A percentile compares a stretch with the other conserved stretches of the same genome.
phyloP scores from a whole-genome alignment of 2,797 vertebrate genomes.

The Myioborus miniatus region DNA sequence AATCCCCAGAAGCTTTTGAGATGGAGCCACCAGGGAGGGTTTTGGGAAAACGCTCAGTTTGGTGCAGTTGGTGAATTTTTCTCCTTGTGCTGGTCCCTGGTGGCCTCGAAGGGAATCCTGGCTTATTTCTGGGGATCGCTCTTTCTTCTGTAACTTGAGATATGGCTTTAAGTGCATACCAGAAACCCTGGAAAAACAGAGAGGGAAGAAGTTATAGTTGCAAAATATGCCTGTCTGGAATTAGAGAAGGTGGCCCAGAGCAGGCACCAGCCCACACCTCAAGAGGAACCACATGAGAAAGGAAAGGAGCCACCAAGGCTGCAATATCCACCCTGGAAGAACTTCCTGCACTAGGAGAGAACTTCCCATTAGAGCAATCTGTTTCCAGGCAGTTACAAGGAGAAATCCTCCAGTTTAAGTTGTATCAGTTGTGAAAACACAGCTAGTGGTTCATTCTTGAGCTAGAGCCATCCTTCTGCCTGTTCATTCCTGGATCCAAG shows the following conservation, averaged over 20 bases:
- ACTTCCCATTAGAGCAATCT: neutral
- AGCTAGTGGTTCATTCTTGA: neutral
- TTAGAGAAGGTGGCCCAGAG: neutral
- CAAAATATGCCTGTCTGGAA: neutral
- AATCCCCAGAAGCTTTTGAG: slow-evolving; percentile 78
- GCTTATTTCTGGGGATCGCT: slow-evolving; percentile 75
- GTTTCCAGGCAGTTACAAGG: neutral
- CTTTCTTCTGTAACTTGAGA: slow-evolving; percentile 84
- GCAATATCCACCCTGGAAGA: neutral
- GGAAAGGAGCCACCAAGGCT: neutral
- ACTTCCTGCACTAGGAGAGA: neutral
- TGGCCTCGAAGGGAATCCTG: slow-evolving; percentile 68
- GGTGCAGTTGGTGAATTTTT: slow-evolving; percentile 62
- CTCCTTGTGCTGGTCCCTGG: slow-evolving; percentile 70
- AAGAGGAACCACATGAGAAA: neutral
- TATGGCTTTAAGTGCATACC: slow-evolving; percentile 91
- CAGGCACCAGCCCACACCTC: neutral
- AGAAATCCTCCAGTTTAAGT: neutral
- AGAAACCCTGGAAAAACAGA: slow-evolving; percentile 77
- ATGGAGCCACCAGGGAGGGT: slow-evolving; percentile 59
- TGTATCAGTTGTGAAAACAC: neutral
- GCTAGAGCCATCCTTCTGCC: neutral
- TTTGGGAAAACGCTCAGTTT: slow-evolving; percentile 62
- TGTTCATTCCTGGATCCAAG: neutral
- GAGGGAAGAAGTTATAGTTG: slow-evolving; percentile 27